These are phyloP conservation scores for Ophthalmolycus amberensis DNA, from an alignment of 2,113 vertebrate species.

Conservation along the genomic window DNA sequence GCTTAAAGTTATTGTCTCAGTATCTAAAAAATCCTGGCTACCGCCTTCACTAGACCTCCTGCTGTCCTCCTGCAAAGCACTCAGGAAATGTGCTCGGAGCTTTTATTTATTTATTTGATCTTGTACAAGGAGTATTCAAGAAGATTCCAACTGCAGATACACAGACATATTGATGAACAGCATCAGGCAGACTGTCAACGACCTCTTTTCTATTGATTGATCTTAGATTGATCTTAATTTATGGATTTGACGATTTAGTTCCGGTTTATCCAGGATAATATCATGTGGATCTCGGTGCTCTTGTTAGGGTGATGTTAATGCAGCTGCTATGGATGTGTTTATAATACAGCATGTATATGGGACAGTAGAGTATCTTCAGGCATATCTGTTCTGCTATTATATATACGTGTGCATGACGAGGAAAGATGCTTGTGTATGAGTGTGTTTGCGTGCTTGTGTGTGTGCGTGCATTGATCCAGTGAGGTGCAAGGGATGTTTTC, in stretches of 20 bases:
- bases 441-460: neutral
- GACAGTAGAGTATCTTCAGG: neutral
- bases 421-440: constrained; percentile 17
- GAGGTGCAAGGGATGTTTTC: constrained; percentile 15
- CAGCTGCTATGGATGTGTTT: constrained; percentile 17
- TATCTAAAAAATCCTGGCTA: neutral
- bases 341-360: neutral
- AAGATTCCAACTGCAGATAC: neutral
- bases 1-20: neutral
- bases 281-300: neutral
- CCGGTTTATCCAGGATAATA: neutral
- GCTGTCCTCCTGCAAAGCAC: neutral
- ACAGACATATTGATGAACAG: neutral
- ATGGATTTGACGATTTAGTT: neutral
- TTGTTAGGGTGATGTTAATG: neutral
- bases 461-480: constrained; percentile 42
- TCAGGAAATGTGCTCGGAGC: neutral
- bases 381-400: constrained; percentile 11
- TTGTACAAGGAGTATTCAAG: neutral
- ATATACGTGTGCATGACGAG: neutral
- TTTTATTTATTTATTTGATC: neutral
- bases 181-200: neutral
- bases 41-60: neutral
- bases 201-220: neutral
- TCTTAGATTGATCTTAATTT: neutral